Evolutionary conservation across 2,888 invertebrate species (phyloP).

Genomic region (Heliconius erato): DNA sequence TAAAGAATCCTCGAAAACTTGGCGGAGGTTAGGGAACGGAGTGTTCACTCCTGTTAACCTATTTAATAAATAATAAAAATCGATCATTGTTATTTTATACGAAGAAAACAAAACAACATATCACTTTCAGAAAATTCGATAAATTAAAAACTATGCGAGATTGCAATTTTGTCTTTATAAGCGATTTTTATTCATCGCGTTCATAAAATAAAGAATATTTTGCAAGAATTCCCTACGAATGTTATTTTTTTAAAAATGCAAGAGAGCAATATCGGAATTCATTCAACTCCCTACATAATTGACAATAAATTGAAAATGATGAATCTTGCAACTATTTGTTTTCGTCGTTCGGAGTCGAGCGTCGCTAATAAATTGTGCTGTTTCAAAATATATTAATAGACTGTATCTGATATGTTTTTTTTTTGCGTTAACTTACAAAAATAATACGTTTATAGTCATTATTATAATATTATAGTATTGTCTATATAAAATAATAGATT

Average conservation of each 20-base stretch:
- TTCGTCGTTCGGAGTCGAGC: neutral
- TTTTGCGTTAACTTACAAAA: neutral
- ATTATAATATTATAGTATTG: no score
- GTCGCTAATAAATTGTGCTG: conserved; percentile 13
- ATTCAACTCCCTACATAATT: conserved; percentile 42
- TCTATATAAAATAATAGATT: no score
- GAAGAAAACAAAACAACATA: no score
- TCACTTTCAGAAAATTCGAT: neutral
- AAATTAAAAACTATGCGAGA: neutral
- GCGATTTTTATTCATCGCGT: neutral
- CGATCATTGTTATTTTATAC: no score
- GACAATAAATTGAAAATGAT: conserved; percentile 46
- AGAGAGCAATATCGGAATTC: conserved; percentile 43
- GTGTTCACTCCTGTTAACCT: no score
- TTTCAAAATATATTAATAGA: neutral
- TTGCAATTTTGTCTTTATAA: conserved; percentile 8
- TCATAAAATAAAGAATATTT: conserved; percentile 21
- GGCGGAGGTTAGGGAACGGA: no score
- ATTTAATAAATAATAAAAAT: no score
- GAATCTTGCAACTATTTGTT: conserved; percentile 29
- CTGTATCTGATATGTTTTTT: neutral
- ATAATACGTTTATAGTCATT: no score
- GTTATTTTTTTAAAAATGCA: conserved; percentile 40
- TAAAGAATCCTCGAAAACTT: no score
- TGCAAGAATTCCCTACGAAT: neutral